These are phyloP conservation scores for Zaprionus inermis DNA, from an alignment of 1,140 invertebrate genomes.

Conservation along the genomic window DNA sequence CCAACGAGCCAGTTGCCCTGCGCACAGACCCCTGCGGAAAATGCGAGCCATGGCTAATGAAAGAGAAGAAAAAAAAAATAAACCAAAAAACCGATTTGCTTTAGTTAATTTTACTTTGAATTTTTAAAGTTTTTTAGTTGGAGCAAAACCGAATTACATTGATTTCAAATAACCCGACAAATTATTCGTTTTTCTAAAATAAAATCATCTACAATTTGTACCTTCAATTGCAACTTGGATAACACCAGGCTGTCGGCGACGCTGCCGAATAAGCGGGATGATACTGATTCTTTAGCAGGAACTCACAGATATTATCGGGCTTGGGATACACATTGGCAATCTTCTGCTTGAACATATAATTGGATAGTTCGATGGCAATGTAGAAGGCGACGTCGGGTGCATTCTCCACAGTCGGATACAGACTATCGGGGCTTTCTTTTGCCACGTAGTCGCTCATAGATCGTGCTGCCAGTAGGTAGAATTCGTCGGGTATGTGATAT, in stretches of 20 bases:
- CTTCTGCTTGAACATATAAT: conserved; percentile 92
- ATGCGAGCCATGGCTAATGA: too few species aligned
- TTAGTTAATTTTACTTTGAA: too few species aligned
- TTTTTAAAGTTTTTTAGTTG: too few species aligned
- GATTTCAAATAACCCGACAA: not conserved
- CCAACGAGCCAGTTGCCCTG: too few species aligned
- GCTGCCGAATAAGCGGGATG: conserved; percentile 88
- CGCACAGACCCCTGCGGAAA: too few species aligned
- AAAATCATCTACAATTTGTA: too few species aligned
- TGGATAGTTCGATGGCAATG: conserved; percentile 93
- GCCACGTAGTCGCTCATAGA: conserved; percentile 91
- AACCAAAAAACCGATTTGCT: too few species aligned
- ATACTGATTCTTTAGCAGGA: conserved; percentile 91
- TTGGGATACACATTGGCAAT: conserved; percentile 90
- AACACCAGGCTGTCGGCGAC: conserved; percentile 81
- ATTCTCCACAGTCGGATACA: conserved; percentile 95
- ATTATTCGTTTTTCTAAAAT: not conserved
- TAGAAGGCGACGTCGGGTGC: conserved; percentile 94
- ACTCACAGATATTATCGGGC: conserved; percentile 89
- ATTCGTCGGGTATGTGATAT: conserved; percentile 92
- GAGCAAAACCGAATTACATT: not conserved
- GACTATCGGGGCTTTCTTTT: conserved; percentile 91
- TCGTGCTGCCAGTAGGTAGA: conserved; percentile 94
- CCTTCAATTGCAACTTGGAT: too few species aligned
- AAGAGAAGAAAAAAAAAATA: too few species aligned